These are phyloP conservation scores for Phylloscopus collybita DNA, from an alignment of 2,797 vertebrate species.

Conservation along the genomic window DNA sequence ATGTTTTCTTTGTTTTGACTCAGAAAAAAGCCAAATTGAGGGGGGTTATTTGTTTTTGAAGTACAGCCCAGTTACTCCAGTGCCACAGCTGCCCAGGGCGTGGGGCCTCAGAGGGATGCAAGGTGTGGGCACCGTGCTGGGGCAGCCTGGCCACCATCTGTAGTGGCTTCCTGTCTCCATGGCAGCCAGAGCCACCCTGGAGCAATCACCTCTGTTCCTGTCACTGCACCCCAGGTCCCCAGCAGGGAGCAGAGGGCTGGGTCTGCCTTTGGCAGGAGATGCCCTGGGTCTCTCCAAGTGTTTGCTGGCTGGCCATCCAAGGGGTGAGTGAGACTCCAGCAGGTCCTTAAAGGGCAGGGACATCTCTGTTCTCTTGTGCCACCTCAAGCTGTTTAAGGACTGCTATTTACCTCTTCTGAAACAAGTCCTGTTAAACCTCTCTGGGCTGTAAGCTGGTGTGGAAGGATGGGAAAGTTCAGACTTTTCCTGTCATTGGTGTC, in stretches of 20 bases:
- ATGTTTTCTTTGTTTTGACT: background rate
- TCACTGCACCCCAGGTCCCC: background rate
- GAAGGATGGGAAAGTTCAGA: background rate
- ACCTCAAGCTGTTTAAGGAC: background rate
- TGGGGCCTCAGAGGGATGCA: fast-evolving
- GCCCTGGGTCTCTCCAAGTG: background rate
- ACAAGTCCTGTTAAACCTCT: background rate
- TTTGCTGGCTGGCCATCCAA: fast-evolving
- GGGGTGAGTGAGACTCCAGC: background rate
- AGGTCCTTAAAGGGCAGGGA: background rate
- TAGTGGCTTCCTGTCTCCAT: background rate
- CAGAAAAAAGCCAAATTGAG: fast-evolving
- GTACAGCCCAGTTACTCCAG: background rate
- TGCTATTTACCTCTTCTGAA: background rate
- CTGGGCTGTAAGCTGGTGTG: background rate
- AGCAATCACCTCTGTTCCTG: background rate
- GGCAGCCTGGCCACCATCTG: background rate
- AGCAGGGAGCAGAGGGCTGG: background rate
- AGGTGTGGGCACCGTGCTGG: fast-evolving
- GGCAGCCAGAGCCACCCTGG: background rate
- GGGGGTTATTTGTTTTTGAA: background rate
- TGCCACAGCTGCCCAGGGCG: background rate
- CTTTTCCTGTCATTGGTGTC: background rate
- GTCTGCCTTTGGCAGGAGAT: background rate
- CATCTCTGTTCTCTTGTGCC: background rate